Base-by-base conservation (phyloP, 2,113 vertebrate genomes). In the Anser cygnoides region DNA sequence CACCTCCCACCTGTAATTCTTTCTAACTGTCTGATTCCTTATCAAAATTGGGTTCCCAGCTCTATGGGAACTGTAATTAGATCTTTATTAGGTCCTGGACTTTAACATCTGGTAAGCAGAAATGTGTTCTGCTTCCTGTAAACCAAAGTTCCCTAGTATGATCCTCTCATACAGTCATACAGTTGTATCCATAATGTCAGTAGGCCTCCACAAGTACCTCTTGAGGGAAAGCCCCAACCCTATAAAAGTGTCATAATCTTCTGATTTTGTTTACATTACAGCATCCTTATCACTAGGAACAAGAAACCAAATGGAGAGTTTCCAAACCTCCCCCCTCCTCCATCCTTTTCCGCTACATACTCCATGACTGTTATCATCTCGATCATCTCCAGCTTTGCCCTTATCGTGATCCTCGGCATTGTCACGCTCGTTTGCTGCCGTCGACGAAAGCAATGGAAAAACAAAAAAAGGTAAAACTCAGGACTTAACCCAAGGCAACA, bases 311-410 rank as follows among this genome's bases (percentile, higher is more conserved):
- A 16, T 88, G 97, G 89, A 84, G 96, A 97, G 11, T 93, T 97
- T 67, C 97, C 92, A 87, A 83, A 83, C 90, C 97, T 80, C 86
- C 97, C 70, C 1, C 95, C 88, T 44, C 67, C 96, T 87, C 94
- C 95, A 29, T 92, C 95, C 3, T 97, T 97, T 26, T 99, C 99
- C 20, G 98, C 99, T 7, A 97, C 98, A 0, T 98, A 99, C 96
- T 99, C 99, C 82, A 99, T 99, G 99, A 99, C 98, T 0, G 97
- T 99, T 87, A 99, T 99, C 46, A 98, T 99, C 84, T 98, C 99
- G 2, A 94, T 99, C 84, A 98, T 99, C 93, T 98, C 98, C 73
- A 98, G 98, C 63, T 98, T 99, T 84, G 99, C 98, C 10, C 94
- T 98, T 15, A 93, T 98, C 0, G 96, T 97, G 26, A 97, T 99